phyloP scores from a whole-genome alignment of 2,888 invertebrate species.

The Cerastis rubricosa region DNA sequence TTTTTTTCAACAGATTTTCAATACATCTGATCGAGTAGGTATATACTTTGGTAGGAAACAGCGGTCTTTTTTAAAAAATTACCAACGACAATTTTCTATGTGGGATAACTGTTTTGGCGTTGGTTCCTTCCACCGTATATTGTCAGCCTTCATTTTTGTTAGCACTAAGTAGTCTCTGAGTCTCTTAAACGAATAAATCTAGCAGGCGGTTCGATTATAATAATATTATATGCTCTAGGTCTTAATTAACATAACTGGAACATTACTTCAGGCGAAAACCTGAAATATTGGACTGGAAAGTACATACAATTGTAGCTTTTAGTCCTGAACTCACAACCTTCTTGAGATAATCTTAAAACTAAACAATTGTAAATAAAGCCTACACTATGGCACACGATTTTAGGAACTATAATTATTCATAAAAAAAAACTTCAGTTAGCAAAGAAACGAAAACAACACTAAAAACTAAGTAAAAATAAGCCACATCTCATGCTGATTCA shows the following conservation, averaged over 20 bases:
- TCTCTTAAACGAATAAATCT: constrained; percentile 1
- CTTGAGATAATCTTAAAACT: not conserved
- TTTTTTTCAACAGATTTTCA: no score
- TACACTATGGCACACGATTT: constrained; percentile 32
- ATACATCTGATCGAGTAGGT: no score
- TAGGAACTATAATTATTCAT: constrained; percentile 16
- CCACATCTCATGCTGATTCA: not conserved
- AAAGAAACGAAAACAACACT: not conserved
- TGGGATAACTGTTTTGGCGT: no score
- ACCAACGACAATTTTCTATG: no score
- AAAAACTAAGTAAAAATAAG: not conserved
- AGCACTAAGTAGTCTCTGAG: not conserved
- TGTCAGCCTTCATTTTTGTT: not conserved
- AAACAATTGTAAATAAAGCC: constrained; percentile 10
- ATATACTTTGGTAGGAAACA: no score
- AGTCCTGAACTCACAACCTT: not conserved
- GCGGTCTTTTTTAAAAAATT: no score
- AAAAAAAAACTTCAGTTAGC: not conserved
- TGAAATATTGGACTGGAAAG: not conserved
- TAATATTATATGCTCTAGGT: not conserved
- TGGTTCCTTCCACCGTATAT: not conserved
- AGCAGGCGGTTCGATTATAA: constrained; percentile 4
- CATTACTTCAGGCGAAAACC: not conserved
- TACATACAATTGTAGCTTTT: not conserved
- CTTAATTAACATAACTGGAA: not conserved